Evolutionary conservation across 1,140 invertebrate genomes (phyloP), one percentile per base, ranked within the genome.

Genomic region (Tetramorium alpestre): DNA sequence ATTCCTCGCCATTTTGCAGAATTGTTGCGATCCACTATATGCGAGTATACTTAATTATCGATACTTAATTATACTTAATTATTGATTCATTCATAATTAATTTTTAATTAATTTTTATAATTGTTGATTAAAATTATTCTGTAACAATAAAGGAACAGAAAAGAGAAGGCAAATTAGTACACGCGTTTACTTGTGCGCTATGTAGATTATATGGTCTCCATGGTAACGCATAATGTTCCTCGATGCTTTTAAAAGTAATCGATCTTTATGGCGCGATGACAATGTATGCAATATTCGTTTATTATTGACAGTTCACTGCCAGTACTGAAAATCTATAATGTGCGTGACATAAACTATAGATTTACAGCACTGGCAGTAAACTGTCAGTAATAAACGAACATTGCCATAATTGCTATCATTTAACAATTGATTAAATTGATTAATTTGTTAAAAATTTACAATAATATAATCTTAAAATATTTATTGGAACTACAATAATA

Each of bases 151-250:
- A 58, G 44, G 1, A 60, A 73, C 10, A 47, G 60, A 67, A 38
- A 44, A 22, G 41, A 82, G n/a, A 67, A 41, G 1, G 11, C 22
- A 10, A 70, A 38, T 0, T 49, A 18, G 11, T 41, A 2, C 16
- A 70, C 18, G 11, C 4, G 33, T 41, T 7, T 38, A 72, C 33
- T 18, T 13, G 6, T 28, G 11, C 62, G 75, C 22, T 65, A 18
- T 25, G 13, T 69, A 11, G 13, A 38, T 51, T 13, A n/a, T 8
- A 22, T 67, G 33, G 88, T 89, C 77, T 87, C 88, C 64, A 90
- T 38, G 75, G 88, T 54, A 87, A 90, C 78, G 69, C n/a, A 13
- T 90, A 92, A 90, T 89, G 81, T 86, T 92, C 73, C 67, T 75
- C 65, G 91, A 73, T 44, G 3, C 54, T 28, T 38, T 1, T 76